Evolutionary conservation across 2,888 invertebrate species (phyloP), one percentile per base, ranked within the genome.

Genomic region (Eueremaeus valkanovi): DNA sequence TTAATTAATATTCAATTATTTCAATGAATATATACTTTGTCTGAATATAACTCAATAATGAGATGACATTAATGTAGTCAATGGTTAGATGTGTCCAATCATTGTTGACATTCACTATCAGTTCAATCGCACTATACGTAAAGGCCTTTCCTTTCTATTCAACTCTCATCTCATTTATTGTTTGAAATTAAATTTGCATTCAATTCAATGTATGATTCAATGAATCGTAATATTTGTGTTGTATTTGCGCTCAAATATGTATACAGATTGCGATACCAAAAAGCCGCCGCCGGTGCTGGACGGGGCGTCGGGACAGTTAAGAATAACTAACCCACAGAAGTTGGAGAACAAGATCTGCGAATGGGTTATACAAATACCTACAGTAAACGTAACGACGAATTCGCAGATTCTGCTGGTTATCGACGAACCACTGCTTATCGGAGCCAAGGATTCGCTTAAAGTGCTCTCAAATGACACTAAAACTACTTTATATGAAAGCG

Each of bases 351-450:
- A 66, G 36, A 66, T 36, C 0, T 70, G 70, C 24, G 42, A 45
- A 24, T 70, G 70, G 70, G 5, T 42, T 70, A 45, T 70, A n/a
- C n/a, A n/a, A n/a, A n/a, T n/a, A n/a, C n/a, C 45, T 27, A 70
- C 36, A 21, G 8, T n/a, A 9, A 42, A 21, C 21, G 42, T 24
- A 13, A 18, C 21, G 0, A 0, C 0, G 16, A 9, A 31, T 2
- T 13, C 6, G 1, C 18, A 31, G 3, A 66, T 66, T 9, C 21
- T 27, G 6, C 16, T 70, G 27, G 70, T 0, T 70, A 9, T 70
- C 18, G 40, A 27, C 3, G 40, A 42, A 21, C 5, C 24, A 16
- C n/a, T 70, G 45, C 3, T 45, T 6, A n/a, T 70, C 16, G 18
- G 21, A 16, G 27, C 1, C 16, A 70, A 70, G 8, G 70, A 70